phyloP scores from a whole-genome alignment of 2,888 invertebrate species.

The Isoperla grammatica region DNA sequence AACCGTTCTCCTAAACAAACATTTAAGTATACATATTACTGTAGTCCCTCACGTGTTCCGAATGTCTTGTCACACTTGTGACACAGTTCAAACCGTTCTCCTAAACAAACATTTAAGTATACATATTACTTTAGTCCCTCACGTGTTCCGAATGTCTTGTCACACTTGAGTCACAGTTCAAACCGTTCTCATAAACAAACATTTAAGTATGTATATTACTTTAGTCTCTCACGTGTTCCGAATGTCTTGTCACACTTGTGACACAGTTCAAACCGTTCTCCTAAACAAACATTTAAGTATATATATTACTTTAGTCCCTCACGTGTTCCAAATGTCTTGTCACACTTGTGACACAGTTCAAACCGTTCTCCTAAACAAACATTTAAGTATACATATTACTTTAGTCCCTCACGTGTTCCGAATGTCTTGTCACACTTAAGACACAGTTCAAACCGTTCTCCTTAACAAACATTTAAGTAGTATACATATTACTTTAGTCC shows the following conservation, averaged over 20 bases:
- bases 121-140: constrained; percentile 8
- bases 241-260: constrained; percentile 8
- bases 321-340: constrained; percentile 8
- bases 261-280: no score
- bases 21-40: no score
- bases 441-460: no score
- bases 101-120: no score
- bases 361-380: no score
- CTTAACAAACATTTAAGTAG: no score
- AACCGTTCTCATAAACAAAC: no score
- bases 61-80: constrained; percentile 8
- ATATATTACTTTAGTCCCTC: constrained; percentile 8
- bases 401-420: constrained; percentile 7
- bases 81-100: no score
- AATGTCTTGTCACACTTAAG: constrained; percentile 7
- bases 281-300: no score
- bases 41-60: constrained; percentile 5
- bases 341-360: neutral
- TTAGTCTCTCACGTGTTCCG: constrained; percentile 6
- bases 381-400: no score
- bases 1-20: no score
- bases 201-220: no score
- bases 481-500: constrained; percentile 7
- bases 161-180: neutral
- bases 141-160: constrained; percentile 8